A percentile compares a stretch with the other conserved stretches of the same genome.
These are phyloP conservation scores for Toxonevra muliebris DNA, from an alignment of 2,888 invertebrate species.

Conservation along the genomic window DNA sequence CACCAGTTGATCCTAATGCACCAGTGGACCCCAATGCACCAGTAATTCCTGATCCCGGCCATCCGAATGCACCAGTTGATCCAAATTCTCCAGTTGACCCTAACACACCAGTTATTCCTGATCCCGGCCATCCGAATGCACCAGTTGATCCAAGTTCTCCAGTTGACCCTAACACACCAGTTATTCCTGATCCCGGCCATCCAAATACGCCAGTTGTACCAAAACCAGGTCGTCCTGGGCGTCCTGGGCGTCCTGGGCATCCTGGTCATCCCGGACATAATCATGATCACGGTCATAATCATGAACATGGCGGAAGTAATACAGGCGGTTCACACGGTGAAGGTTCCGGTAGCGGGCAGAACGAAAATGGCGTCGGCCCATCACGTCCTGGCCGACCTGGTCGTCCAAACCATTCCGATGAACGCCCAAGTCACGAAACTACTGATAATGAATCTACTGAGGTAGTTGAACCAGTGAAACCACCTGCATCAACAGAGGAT, in stretches of 20 bases:
- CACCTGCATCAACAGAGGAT: constrained; percentile 29
- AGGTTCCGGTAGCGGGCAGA: constrained; percentile 18
- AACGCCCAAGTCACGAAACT: constrained; percentile 35
- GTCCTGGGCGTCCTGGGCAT: constrained; percentile 17
- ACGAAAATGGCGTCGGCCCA: constrained; percentile 14
- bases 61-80: constrained; percentile 32
- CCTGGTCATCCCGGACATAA: constrained; percentile 17
- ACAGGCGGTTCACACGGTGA: constrained; percentile 13
- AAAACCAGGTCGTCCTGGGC: constrained; percentile 38
- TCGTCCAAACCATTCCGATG: neutral
- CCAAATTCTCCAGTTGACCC: constrained; percentile 14
- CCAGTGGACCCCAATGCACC: constrained; percentile 27
- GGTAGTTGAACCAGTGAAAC: constrained; percentile 35
- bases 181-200: constrained; percentile 14
- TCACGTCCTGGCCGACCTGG: constrained; percentile 28
- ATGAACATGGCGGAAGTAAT: neutral
- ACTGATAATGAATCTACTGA: constrained; percentile 51
- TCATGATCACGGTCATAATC: neutral
- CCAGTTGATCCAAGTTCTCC: constrained; percentile 25
- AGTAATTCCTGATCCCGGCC: constrained; percentile 8
- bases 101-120: constrained; percentile 23
- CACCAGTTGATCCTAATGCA: constrained; percentile 16
- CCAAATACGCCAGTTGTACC: constrained; percentile 14
- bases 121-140: constrained; percentile 8
- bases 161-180: constrained; percentile 22